Conservation (phyloP, 2,797 vertebrate genomes). For the Choloepus didactylus region DNA sequence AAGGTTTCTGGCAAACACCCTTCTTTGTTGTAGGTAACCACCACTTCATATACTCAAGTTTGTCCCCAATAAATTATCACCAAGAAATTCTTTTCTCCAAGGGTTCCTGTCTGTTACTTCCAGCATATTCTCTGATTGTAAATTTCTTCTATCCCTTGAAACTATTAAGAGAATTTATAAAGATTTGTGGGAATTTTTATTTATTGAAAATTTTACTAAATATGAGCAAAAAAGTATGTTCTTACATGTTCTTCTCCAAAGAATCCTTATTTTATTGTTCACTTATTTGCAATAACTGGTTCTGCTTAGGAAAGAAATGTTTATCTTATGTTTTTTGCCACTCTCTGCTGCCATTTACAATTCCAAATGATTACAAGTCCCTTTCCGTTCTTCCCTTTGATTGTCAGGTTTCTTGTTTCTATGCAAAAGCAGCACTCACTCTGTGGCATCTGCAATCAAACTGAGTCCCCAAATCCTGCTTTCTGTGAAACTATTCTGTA, state of each 20-base stretch:
- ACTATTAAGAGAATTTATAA: conserved; percentile 50
- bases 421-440: no score
- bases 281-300: background rate
- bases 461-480: conserved; percentile 64
- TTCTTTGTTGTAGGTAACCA: conserved; percentile 78
- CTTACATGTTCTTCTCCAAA: background rate
- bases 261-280: background rate
- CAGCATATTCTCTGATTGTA: background rate
- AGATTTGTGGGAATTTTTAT: conserved; percentile 44
- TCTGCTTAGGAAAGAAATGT: no score
- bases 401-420: no score
- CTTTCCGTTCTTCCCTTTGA: no score
- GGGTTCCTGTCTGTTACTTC: conserved; percentile 21
- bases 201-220: conserved; percentile 18
- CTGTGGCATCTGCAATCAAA: conserved; percentile 76
- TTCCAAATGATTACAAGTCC: no score
- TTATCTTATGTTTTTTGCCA: no score
- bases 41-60: conserved; percentile 47
- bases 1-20: conserved; percentile 75
- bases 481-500: conserved; percentile 66
- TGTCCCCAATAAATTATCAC: background rate
- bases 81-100: conserved; percentile 65
- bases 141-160: background rate
- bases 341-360: no score
- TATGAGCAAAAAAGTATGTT: conserved; percentile 27